Conservation (phyloP, 2,888 invertebrate genomes). For the Sycophila texana region DNA sequence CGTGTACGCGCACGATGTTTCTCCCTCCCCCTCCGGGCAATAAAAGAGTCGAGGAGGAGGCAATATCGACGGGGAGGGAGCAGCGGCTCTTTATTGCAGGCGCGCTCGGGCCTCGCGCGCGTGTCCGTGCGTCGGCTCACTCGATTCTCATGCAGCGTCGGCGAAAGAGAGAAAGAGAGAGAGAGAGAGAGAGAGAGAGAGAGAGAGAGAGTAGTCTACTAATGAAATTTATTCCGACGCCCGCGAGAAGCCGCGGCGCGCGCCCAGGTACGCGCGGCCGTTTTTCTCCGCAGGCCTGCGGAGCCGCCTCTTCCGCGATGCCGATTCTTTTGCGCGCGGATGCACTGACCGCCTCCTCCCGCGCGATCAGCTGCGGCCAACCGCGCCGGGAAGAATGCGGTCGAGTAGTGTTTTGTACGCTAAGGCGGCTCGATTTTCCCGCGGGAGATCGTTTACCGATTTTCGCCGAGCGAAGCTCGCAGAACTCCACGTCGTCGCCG, state of each 20-base stretch:
- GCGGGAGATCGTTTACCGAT: neutral
- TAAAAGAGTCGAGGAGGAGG: neutral
- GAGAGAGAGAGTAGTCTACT: too few species aligned
- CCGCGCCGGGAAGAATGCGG: neutral
- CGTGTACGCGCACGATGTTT: neutral
- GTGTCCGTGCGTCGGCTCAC: neutral
- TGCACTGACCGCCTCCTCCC: neutral
- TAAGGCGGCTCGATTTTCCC: too few species aligned
- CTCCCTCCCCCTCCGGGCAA: conserved; percentile 14
- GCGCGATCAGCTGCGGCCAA: neutral
- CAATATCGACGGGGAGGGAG: conserved; percentile 46
- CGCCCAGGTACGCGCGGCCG: too few species aligned
- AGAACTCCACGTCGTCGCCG: neutral
- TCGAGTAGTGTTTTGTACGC: neutral
- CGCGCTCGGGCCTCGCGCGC: neutral
- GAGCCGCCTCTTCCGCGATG: too few species aligned
- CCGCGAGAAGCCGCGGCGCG: too few species aligned
- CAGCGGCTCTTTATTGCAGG: conserved; percentile 46
- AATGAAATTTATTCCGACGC: too few species aligned
- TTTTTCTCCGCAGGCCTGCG: too few species aligned
- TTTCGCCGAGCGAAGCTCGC: neutral
- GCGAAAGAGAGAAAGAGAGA: too few species aligned
- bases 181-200: too few species aligned
- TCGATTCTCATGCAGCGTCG: too few species aligned
- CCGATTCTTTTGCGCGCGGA: too few species aligned